These are phyloP conservation scores for Euura saliciscinereae DNA, from an alignment of 1,140 invertebrate genomes.

Conservation along the genomic window DNA sequence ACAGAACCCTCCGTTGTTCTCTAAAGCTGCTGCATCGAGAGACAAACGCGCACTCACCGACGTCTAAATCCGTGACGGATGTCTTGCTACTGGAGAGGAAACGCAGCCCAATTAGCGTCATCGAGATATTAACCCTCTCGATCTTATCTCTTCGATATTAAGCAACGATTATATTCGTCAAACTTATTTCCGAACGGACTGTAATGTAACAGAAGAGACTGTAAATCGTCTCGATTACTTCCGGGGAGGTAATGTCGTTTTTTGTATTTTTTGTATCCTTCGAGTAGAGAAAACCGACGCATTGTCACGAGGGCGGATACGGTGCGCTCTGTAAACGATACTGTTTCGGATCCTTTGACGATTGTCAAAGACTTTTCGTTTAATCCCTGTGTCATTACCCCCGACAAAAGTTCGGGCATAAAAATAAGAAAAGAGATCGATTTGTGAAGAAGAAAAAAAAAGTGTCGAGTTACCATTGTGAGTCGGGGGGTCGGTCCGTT, in stretches of 20 bases:
- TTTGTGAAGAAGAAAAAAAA: neutral
- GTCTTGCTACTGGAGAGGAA: constrained; percentile 27
- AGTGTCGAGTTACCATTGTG: constrained; percentile 5
- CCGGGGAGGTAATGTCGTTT: too few relatives aligned
- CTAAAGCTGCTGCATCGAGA: neutral
- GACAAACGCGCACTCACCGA: neutral
- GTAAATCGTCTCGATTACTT: too few relatives aligned
- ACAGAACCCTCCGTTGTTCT: neutral
- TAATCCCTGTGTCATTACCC: neutral
- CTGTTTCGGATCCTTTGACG: neutral
- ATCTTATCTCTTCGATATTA: neutral
- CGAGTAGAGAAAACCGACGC: too few relatives aligned
- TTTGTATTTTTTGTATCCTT: too few relatives aligned
- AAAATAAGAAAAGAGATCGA: neutral
- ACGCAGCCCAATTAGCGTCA: constrained; percentile 48
- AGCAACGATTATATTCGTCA: too few relatives aligned
- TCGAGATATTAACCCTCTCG: constrained; percentile 37
- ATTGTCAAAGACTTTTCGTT: too few relatives aligned
- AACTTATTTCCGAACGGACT: too few relatives aligned
- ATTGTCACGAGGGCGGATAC: too few relatives aligned
- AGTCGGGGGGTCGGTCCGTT: neutral
- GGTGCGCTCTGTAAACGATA: neutral
- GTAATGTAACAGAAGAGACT: too few relatives aligned
- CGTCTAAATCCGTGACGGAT: constrained; percentile 28
- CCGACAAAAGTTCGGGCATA: too few relatives aligned